Percentiles rank a stretch among this genome's conserved stretches.
phyloP scores from a whole-genome alignment of 2,888 invertebrate species.

The Tetragonula carbonaria region DNA sequence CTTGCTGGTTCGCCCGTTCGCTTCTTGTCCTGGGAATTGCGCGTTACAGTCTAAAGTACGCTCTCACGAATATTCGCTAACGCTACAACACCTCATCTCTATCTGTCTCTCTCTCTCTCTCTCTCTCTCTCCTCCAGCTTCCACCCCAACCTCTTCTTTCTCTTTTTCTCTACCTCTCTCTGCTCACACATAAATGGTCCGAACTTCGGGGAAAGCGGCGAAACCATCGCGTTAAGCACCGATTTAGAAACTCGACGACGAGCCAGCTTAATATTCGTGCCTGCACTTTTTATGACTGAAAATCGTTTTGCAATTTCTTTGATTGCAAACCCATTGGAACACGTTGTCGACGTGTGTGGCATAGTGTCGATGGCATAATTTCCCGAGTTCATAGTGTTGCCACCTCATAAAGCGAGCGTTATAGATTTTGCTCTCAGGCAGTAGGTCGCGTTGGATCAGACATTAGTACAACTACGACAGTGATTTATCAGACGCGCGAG shows the following conservation, averaged over 20 bases:
- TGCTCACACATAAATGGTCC: constrained; percentile 11
- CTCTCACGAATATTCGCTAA: constrained; percentile 47
- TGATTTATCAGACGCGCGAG: constrained; percentile 27
- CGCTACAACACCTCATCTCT: constrained; percentile 16
- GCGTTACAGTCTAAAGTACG: constrained; percentile 50
- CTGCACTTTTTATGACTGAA: not conserved
- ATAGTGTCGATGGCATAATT: not conserved
- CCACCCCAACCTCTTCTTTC: not conserved
- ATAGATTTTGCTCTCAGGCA: constrained; percentile 33
- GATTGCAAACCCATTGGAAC: not conserved
- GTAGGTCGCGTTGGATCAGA: constrained; percentile 34
- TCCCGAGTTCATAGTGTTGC: not conserved
- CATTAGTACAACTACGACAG: constrained; percentile 13
- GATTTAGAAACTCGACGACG: constrained; percentile 13
- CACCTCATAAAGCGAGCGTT: constrained; percentile 3
- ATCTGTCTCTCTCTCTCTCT: not conserved
- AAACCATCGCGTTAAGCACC: constrained; percentile 31
- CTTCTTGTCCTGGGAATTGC: constrained; percentile 58
- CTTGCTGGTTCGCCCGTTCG: constrained; percentile 24
- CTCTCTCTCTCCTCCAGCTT: not conserved
- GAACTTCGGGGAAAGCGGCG: constrained; percentile 26
- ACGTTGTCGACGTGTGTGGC: not conserved
- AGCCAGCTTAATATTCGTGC: constrained; percentile 14
- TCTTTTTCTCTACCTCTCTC: not conserved
- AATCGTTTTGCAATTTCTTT: constrained; percentile 21